These are phyloP conservation scores for Helicoverpa armigera DNA, from an alignment of 1,140 invertebrate genomes.

Conservation along the genomic window DNA sequence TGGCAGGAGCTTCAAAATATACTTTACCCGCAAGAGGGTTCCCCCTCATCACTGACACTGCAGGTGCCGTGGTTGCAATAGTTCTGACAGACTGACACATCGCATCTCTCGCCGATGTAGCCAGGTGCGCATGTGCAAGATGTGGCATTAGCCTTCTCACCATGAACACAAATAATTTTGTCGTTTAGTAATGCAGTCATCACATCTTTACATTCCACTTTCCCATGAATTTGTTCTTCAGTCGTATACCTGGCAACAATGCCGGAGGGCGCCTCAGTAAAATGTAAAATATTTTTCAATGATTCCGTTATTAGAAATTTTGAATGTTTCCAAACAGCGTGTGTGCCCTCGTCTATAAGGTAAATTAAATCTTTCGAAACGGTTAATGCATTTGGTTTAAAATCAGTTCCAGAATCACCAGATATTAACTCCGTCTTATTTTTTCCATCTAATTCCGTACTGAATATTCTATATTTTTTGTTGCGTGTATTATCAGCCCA, in stretches of 20 bases:
- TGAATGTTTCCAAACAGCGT: constrained; percentile 61
- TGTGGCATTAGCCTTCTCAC: constrained; percentile 64
- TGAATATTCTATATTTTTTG: no score
- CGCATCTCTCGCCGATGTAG: no score
- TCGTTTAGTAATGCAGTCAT: constrained; percentile 65
- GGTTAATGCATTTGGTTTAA: constrained; percentile 90
- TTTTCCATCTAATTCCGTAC: constrained; percentile 92
- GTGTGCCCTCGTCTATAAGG: constrained; percentile 93
- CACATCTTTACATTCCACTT: constrained; percentile 76
- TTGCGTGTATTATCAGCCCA: constrained; percentile 83
- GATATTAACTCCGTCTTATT: constrained; percentile 88
- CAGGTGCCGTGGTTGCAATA: no score
- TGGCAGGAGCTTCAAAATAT: no score
- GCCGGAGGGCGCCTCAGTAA: constrained; percentile 84
- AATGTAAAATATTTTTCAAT: constrained; percentile 50
- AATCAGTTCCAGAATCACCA: constrained; percentile 82
- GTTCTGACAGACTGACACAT: no score
- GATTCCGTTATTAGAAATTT: constrained; percentile 29
- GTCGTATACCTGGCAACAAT: constrained; percentile 87
- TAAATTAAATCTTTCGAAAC: constrained; percentile 92
- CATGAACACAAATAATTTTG: constrained; percentile 86
- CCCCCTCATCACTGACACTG: no score
- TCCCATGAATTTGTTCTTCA: constrained; percentile 73
- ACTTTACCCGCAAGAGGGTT: no score
- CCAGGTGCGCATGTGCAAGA: no score